Conservation (phyloP, 2,888 invertebrate species). For the Eupithecia inturbata region DNA sequence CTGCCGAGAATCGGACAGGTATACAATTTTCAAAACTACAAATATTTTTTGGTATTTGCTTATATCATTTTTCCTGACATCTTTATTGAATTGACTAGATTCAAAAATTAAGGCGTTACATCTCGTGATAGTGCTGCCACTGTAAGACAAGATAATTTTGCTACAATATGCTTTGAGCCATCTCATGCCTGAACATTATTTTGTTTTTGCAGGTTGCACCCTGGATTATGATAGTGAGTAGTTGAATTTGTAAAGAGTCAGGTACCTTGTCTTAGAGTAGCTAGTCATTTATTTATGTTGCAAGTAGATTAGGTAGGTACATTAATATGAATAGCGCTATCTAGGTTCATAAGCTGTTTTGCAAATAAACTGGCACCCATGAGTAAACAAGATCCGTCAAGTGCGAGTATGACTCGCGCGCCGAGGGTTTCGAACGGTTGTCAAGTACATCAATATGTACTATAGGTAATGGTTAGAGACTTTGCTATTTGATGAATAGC, state of each 20-base stretch:
- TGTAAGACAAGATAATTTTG: neutral
- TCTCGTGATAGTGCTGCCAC: neutral
- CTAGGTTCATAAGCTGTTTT: neutral
- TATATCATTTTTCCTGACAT: neutral
- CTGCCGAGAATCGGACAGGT: neutral
- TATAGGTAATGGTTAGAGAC: too few relatives aligned
- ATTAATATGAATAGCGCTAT: neutral
- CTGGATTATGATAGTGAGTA: too few relatives aligned
- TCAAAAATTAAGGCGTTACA: constrained; percentile 35
- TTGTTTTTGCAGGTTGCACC: too few relatives aligned
- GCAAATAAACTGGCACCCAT: neutral
- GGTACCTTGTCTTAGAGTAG: too few relatives aligned
- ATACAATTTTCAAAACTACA: neutral
- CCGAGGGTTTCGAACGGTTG: too few relatives aligned
- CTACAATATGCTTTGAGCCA: too few relatives aligned
- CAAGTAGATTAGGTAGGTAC: neutral
- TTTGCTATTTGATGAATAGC: too few relatives aligned
- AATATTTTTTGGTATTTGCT: neutral
- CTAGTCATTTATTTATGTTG: neutral
- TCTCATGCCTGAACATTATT: too few relatives aligned
- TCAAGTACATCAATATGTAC: too few relatives aligned
- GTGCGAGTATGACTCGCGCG: too few relatives aligned
- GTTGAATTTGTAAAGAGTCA: too few relatives aligned
- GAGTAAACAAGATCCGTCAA: too few relatives aligned
- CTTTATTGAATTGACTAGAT: constrained; percentile 55